Evolutionary conservation across 2,113 vertebrate genomes (phyloP).

Genomic region (Hemichromis elongatus): DNA sequence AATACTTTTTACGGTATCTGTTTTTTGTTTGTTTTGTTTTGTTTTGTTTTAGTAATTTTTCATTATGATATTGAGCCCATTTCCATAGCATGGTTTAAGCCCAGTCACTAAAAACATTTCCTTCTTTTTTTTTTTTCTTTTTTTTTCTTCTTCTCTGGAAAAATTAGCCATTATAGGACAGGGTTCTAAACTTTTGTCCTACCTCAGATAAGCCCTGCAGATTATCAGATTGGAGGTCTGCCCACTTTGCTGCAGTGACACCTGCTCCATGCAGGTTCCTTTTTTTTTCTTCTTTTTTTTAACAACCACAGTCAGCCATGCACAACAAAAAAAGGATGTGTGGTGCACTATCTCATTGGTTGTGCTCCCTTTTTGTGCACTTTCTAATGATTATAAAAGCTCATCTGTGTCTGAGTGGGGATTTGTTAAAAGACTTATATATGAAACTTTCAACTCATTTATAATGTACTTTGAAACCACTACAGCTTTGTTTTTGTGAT

Average conservation of each 20-base stretch:
- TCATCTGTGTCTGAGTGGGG: background rate
- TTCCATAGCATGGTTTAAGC: background rate
- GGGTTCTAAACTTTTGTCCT: background rate
- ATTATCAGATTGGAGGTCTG: conserved; percentile 9
- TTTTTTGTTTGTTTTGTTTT: background rate
- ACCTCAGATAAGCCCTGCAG: background rate
- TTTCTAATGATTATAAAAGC: background rate
- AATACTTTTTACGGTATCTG: background rate
- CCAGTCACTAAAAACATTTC: background rate
- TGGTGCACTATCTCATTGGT: background rate
- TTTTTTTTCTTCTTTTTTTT: background rate
- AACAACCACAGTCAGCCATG: background rate
- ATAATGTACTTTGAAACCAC: conserved; percentile 6
- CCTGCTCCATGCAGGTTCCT: conserved; percentile 26
- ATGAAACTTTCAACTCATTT: conserved; percentile 15
- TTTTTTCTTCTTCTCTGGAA: too few relatives aligned
- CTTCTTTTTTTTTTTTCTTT: too few relatives aligned
- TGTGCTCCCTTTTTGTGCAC: background rate
- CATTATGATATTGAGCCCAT: background rate
- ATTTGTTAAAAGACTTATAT: background rate
- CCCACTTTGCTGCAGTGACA: conserved; percentile 15
- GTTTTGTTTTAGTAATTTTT: background rate
- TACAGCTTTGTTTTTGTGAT: background rate
- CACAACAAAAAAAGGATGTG: background rate
- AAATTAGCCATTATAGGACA: background rate